A percentile compares a stretch with the other conserved stretches of the same genome.
Conservation (phyloP, 1,140 invertebrate genomes). For the Spodoptera litura region DNA sequence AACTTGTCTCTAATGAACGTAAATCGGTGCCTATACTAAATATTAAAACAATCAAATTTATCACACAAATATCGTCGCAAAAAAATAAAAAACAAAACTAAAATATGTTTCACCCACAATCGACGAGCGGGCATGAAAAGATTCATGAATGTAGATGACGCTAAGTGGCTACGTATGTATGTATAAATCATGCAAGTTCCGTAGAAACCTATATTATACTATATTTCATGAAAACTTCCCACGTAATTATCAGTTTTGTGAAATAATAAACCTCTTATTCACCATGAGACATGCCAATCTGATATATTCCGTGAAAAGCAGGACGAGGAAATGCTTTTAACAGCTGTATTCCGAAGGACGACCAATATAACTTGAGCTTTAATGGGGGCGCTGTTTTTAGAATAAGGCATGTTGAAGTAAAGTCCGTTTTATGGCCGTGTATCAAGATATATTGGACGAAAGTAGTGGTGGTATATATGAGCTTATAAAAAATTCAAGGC, state of each 20-base stretch:
- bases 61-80: no score
- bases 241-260: background rate
- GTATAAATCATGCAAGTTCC: background rate
- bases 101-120: no score
- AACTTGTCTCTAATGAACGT: no score
- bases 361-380: background rate
- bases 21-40: no score
- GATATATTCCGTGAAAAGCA: slow-evolving; percentile 10
- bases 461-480: background rate
- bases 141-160: no score
- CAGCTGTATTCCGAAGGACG: no score
- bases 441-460: background rate
- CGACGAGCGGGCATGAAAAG: no score
- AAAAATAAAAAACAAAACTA: no score
- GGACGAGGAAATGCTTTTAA: slow-evolving; percentile 30
- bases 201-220: background rate
- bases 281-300: slow-evolving; percentile 11
- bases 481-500: slow-evolving; percentile 35
- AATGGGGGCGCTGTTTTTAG: background rate
- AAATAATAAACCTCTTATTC: slow-evolving; percentile 12
- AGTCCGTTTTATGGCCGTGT: background rate
- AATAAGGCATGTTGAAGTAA: background rate
- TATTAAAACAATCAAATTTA: no score
- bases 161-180: no score
- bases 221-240: background rate